Evolutionary conservation across 2,797 vertebrate genomes (phyloP).

Genomic region (Tympanoctomys barrerae): DNA sequence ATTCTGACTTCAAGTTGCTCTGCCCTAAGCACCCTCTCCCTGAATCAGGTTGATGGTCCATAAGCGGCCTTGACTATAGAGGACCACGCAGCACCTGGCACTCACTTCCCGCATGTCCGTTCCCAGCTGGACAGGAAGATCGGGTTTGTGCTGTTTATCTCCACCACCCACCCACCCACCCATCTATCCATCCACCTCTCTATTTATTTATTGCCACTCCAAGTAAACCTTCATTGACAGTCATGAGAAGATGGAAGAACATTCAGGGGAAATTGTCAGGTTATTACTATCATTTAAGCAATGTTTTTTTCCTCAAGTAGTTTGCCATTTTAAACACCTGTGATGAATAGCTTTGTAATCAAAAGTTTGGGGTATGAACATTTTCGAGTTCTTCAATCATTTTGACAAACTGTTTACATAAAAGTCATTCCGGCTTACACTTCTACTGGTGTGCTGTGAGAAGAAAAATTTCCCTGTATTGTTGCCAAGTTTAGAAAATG

Average conservation of each 20-base stretch:
- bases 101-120: not conserved
- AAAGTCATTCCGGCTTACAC: not conserved
- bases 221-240: not conserved
- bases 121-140: no score
- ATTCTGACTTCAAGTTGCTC: not conserved
- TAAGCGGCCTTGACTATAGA: not conserved
- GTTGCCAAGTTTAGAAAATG: not conserved
- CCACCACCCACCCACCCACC: not conserved
- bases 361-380: not conserved
- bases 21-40: not conserved
- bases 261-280: not conserved
- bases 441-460: rapidly evolving
- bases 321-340: not conserved
- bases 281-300: not conserved
- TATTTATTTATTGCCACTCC: not conserved
- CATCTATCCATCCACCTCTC: not conserved
- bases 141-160: rapidly evolving
- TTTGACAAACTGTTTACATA: constrained; percentile 17
- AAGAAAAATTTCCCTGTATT: not conserved
- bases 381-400: not conserved
- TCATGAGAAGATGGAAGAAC: not conserved
- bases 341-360: not conserved
- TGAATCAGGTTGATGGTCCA: rapidly evolving
- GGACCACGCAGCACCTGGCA: rapidly evolving
- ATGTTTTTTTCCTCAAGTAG: not conserved